Percentiles rank a stretch among this genome's conserved stretches.
These are phyloP conservation scores for Montipora sp. DNA, from an alignment of 64 coral and sea anemone species.

Conservation along the genomic window DNA sequence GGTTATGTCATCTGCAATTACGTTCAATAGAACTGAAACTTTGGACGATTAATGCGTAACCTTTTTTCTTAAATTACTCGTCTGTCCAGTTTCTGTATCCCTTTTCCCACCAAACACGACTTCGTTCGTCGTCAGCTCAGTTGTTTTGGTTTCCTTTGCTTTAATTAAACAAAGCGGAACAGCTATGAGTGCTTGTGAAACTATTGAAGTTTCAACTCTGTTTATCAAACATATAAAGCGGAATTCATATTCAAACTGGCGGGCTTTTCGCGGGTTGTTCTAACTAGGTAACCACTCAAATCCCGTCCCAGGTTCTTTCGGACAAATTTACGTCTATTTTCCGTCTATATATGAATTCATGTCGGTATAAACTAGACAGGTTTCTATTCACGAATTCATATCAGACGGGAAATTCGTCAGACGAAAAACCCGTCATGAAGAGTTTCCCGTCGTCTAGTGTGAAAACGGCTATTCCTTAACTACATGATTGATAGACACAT, in stretches of 20 bases:
- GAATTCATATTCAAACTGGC: neutral
- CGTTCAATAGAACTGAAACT: neutral
- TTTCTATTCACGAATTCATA: neutral
- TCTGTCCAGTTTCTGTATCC: constrained; percentile 51
- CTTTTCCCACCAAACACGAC: constrained; percentile 32
- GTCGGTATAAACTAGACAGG: neutral
- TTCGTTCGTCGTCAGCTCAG: constrained; percentile 6
- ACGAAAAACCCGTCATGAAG: no score
- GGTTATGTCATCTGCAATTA: neutral
- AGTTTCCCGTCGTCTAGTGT: neutral
- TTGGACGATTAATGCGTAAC: constrained; percentile 39
- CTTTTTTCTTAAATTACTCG: constrained; percentile 42
- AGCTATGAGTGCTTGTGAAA: neutral
- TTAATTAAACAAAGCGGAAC: neutral
- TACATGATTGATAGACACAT: no score
- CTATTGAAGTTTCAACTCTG: neutral
- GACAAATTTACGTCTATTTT: neutral
- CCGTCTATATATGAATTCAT: neutral
- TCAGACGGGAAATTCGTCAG: neutral
- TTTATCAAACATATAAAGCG: neutral
- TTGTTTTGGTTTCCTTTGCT: constrained; percentile 8
- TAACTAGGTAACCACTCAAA: no score
- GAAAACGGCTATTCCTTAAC: neutral
- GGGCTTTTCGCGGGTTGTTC: no score
- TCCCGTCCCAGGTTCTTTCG: no score